Evolutionary conservation across 2,113 vertebrate species (phyloP).

Genomic region (Campylomormyrus numenius): DNA sequence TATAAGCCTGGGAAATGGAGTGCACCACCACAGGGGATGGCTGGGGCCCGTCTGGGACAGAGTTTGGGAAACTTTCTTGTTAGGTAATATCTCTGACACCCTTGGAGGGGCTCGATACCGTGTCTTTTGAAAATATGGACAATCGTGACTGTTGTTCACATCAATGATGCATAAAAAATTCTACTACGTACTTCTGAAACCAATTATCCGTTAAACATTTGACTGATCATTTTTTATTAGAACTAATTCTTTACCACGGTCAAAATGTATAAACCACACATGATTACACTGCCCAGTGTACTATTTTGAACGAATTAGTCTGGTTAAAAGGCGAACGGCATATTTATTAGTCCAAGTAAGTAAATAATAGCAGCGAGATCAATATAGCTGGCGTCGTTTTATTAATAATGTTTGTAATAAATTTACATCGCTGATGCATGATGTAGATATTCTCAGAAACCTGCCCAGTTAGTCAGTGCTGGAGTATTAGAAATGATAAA

Average conservation of each 20-base stretch:
- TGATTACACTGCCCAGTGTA: background rate
- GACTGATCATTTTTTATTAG: background rate
- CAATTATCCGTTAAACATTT: background rate
- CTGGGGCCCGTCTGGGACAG: background rate
- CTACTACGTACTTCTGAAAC: background rate
- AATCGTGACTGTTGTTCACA: background rate
- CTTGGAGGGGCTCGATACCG: background rate
- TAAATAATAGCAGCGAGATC: background rate
- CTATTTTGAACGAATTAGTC: background rate
- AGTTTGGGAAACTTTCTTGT: slow-evolving; percentile 6
- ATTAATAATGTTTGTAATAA: background rate
- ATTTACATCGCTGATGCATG: background rate
- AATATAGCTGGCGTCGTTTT: background rate
- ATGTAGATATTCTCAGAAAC: background rate
- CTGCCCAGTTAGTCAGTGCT: background rate
- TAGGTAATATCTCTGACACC: background rate
- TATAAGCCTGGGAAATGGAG: background rate
- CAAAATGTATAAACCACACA: background rate
- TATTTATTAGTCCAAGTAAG: background rate
- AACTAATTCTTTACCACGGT: background rate
- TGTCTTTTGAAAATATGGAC: background rate
- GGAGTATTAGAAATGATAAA: background rate
- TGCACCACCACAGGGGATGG: background rate
- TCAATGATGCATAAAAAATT: background rate
- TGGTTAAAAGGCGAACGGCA: background rate